Percentiles rank a stretch among this genome's conserved stretches.
phyloP scores from a whole-genome alignment of 2,797 vertebrate genomes.

The Otolemur crassicaudatus region DNA sequence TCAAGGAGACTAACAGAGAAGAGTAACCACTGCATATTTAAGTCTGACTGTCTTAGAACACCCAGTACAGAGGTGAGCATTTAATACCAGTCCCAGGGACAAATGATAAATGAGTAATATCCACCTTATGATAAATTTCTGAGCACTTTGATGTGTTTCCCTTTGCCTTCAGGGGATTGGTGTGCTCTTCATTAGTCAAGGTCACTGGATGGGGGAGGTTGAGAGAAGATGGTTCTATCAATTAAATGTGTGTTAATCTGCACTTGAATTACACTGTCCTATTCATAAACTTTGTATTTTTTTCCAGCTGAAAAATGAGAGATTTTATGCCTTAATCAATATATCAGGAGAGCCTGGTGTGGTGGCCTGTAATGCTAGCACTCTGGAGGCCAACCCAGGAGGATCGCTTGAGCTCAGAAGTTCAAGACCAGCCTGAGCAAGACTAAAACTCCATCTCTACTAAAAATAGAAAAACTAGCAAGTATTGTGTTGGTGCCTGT shows the following conservation, averaged over 20 bases:
- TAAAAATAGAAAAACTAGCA: too few species aligned
- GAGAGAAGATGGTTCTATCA: not conserved
- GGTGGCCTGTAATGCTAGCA: too few species aligned
- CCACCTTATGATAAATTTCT: not conserved
- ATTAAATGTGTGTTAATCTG: conserved; percentile 1
- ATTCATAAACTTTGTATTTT: not conserved
- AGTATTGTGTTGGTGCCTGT: too few species aligned
- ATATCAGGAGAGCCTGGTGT: not conserved
- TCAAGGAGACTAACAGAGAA: not conserved
- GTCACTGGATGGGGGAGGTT: not conserved
- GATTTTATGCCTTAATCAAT: not conserved
- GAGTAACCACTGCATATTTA: not conserved
- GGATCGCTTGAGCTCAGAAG: too few species aligned
- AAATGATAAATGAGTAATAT: not conserved
- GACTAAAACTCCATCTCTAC: too few species aligned
- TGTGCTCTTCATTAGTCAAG: conserved; percentile 4
- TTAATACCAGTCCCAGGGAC: not conserved
- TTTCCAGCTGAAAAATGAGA: not conserved
- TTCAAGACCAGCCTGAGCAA: too few species aligned
- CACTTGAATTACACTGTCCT: not conserved
- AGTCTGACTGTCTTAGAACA: not conserved
- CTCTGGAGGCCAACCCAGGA: too few species aligned
- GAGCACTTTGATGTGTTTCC: not conserved
- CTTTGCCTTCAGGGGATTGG: not conserved
- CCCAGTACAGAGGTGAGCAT: not conserved